These are phyloP conservation scores for Crotophaga sulcirostris DNA, from an alignment of 2,113 vertebrate species.

Conservation along the genomic window DNA sequence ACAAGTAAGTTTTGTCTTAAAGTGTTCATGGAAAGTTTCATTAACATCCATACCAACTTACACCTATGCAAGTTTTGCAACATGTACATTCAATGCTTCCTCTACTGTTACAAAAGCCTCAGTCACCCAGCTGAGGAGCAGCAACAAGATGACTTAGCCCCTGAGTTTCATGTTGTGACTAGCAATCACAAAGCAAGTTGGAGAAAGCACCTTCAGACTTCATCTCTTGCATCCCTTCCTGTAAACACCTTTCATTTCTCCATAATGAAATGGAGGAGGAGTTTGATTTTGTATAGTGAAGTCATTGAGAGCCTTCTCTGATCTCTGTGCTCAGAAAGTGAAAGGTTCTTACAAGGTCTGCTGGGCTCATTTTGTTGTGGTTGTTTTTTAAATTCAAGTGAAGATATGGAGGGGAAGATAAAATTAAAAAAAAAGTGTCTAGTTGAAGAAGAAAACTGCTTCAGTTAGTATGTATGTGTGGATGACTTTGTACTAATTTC, in stretches of 20 bases:
- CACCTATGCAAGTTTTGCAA: not conserved
- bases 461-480: not conserved
- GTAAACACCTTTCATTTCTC: not conserved
- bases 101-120: not conserved
- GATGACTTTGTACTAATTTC: not conserved
- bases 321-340: not conserved
- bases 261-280: not conserved
- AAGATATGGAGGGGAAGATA: not conserved
- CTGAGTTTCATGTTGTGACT: not conserved
- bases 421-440: not conserved
- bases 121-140: not conserved
- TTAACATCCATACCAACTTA: not conserved
- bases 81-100: not conserved
- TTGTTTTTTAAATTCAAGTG: not conserved
- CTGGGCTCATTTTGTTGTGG: not conserved
- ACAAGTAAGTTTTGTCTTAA: not conserved
- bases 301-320: not conserved
- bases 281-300: not conserved
- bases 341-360: not conserved
- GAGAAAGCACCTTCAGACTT: not conserved
- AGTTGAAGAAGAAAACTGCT: not conserved
- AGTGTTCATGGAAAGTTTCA: not conserved
- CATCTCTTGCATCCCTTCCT: not conserved
- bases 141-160: not conserved
- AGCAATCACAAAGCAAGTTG: not conserved